phyloP scores from a whole-genome alignment of 1,140 invertebrate genomes.

The Lerema accius region DNA sequence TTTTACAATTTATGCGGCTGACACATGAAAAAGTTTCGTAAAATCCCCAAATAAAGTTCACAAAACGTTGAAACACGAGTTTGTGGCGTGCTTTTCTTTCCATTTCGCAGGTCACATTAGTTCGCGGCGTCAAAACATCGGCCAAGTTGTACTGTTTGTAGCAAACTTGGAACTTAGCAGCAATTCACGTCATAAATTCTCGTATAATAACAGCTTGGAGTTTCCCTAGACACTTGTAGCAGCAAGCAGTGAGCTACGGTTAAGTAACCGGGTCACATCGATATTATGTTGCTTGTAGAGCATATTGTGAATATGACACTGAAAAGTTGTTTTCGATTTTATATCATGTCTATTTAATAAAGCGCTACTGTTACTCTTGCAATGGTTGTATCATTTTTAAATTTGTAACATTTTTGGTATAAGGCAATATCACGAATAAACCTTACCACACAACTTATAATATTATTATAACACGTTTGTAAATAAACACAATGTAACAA shows the following conservation, averaged over 20 bases:
- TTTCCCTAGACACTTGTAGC: constrained; percentile 77
- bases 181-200: constrained; percentile 77
- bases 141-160: constrained; percentile 77
- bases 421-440: too few relatives aligned
- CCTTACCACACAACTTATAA: too few relatives aligned
- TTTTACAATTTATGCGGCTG: constrained; percentile 7
- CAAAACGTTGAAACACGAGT: constrained; percentile 55
- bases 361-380: neutral
- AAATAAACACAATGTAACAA: too few relatives aligned
- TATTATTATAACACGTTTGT: too few relatives aligned
- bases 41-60: constrained; percentile 53
- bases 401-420: too few relatives aligned
- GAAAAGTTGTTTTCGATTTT: neutral
- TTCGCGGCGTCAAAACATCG: constrained; percentile 54
- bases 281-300: constrained; percentile 44
- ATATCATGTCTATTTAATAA: neutral
- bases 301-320: constrained; percentile 27
- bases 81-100: constrained; percentile 64
- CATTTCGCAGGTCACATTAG: constrained; percentile 65
- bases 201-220: constrained; percentile 77
- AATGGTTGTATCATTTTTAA: too few relatives aligned
- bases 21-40: constrained; percentile 11
- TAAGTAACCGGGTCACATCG: constrained; percentile 56
- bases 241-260: constrained; percentile 62
- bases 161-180: constrained; percentile 69